Conservation (phyloP, 2,888 invertebrate species). For the Nyleta sp. region DNA sequence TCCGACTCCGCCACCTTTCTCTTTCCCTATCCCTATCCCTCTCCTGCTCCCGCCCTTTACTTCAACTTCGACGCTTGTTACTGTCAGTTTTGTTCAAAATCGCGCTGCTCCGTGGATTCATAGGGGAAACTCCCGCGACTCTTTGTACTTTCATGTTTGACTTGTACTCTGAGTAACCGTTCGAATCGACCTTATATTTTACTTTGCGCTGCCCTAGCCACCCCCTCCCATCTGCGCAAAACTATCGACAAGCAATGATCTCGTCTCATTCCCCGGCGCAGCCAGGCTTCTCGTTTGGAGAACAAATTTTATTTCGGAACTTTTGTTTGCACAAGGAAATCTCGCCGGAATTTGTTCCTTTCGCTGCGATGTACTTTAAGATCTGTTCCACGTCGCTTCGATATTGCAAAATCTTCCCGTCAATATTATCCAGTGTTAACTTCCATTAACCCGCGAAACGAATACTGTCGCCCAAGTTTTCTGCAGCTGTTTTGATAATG, state of each 20-base stretch:
- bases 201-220: slow-evolving; percentile 63
- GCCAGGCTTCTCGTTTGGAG: slow-evolving; percentile 41
- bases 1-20: slow-evolving; percentile 8
- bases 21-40: neutral
- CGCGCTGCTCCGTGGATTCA: slow-evolving; percentile 14
- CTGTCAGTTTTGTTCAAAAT: slow-evolving; percentile 44
- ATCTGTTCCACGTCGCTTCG: slow-evolving; percentile 9
- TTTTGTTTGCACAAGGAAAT: slow-evolving; percentile 58
- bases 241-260: slow-evolving; percentile 62
- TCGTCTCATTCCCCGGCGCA: slow-evolving; percentile 44
- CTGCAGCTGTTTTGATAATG: neutral
- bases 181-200: slow-evolving; percentile 73
- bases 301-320: slow-evolving; percentile 59
- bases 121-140: slow-evolving; percentile 35
- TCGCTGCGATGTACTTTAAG: slow-evolving; percentile 23
- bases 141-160: slow-evolving; percentile 71
- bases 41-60: neutral
- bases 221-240: slow-evolving; percentile 9
- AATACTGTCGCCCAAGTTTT: slow-evolving; percentile 8
- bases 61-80: slow-evolving; percentile 25
- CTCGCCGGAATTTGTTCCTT: slow-evolving; percentile 47
- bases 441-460: slow-evolving; percentile 23
- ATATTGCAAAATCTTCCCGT: slow-evolving; percentile 32
- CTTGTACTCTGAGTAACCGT: slow-evolving; percentile 72
- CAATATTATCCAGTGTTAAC: slow-evolving; percentile 48